These are phyloP conservation scores for Chelidonichthys spinosus DNA, from an alignment of 2,797 vertebrate genomes.

Conservation along the genomic window DNA sequence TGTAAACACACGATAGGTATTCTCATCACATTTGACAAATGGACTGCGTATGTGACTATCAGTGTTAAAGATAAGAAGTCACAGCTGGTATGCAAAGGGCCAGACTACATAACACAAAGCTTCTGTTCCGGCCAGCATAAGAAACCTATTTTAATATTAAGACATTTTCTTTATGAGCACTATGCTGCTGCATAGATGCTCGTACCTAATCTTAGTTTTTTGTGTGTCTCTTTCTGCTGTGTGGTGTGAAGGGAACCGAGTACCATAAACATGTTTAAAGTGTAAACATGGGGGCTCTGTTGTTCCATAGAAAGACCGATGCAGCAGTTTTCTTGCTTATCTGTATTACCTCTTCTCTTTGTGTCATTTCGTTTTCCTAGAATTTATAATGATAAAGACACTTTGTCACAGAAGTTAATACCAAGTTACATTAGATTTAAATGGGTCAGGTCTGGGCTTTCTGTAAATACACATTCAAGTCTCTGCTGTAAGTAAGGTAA, in stretches of 20 bases:
- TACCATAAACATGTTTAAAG: slow-evolving; percentile 64
- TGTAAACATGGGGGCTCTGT: slow-evolving; percentile 65
- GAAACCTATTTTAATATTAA: not conserved
- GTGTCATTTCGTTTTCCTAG: not conserved
- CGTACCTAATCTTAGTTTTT: not conserved
- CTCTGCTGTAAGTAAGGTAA: not conserved
- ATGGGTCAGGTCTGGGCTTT: not conserved
- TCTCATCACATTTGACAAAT: not conserved
- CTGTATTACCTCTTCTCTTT: not conserved
- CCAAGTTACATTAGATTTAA: not conserved
- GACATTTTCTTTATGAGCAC: not conserved
- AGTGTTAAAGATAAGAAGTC: not conserved
- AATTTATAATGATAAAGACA: not conserved
- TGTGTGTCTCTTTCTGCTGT: not conserved
- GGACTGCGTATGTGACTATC: not conserved
- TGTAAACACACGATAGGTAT: not conserved
- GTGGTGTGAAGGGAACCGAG: slow-evolving; percentile 16
- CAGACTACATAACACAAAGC: not conserved
- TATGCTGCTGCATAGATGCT: too few species aligned
- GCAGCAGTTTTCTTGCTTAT: slow-evolving; percentile 27
- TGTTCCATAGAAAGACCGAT: slow-evolving; percentile 25
- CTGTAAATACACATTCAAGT: not conserved
- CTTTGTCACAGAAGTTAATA: not conserved
- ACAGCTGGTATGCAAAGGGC: not conserved
- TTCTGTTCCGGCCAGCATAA: not conserved